A percentile compares a stretch with the other conserved stretches of the same genome.
phyloP scores from a whole-genome alignment of 1,140 invertebrate species.

The Anoplolepis gracilipes region DNA sequence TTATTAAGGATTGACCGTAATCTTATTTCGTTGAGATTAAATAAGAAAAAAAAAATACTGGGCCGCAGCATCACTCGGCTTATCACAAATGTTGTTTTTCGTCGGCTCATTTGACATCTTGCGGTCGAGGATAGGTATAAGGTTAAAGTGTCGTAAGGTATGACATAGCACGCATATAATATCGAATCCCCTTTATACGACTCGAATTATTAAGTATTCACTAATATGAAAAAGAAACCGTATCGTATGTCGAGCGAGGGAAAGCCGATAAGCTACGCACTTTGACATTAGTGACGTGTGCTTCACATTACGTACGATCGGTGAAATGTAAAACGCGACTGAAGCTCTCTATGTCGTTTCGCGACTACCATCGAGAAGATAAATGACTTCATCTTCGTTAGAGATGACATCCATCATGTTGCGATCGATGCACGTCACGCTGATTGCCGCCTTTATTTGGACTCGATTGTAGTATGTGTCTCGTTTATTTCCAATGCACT shows the following conservation, averaged over 20 bases:
- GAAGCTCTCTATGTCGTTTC: conserved; percentile 18
- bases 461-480: not conserved
- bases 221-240: conserved; percentile 36
- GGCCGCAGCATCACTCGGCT: not conserved
- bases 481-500: conserved; percentile 33
- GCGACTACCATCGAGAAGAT: conserved; percentile 43
- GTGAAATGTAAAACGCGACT: conserved; percentile 66
- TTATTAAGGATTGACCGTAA: too few relatives aligned
- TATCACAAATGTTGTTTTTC: conserved; percentile 15
- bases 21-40: too few relatives aligned
- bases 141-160: conserved; percentile 62
- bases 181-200: conserved; percentile 60
- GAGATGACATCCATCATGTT: conserved; percentile 1
- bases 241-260: conserved; percentile 43
- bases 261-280: conserved; percentile 67
- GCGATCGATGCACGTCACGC: conserved; percentile 7
- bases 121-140: conserved; percentile 56
- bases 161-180: conserved; percentile 55
- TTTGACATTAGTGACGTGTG: conserved; percentile 70
- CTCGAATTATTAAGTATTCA: conserved; percentile 50
- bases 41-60: not conserved
- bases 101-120: conserved; percentile 15
- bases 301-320: conserved; percentile 68
- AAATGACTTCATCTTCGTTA: conserved; percentile 66
- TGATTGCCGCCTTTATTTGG: conserved; percentile 8